phyloP scores from a whole-genome alignment of 2,797 vertebrate species.

The Tachyglossus aculeatus region DNA sequence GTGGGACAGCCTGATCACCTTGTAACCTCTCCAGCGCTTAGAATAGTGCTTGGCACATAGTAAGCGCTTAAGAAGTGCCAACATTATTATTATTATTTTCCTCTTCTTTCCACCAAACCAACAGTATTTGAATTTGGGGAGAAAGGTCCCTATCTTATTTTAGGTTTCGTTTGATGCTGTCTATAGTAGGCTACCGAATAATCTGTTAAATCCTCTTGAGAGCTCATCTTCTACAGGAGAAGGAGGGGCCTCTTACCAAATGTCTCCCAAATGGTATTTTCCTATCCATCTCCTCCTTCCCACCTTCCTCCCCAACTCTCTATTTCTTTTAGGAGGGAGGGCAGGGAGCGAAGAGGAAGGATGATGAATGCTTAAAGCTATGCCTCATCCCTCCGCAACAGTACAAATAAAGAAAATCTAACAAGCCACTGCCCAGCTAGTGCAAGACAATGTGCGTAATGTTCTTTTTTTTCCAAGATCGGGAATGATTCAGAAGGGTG shows the following conservation, averaged over 20 bases:
- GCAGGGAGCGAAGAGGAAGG: background rate
- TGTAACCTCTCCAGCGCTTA: no score
- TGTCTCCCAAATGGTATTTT: background rate
- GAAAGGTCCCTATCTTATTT: background rate
- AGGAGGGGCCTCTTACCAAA: background rate
- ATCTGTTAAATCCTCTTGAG: no score
- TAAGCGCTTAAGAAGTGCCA: no score
- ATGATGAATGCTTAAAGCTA: background rate
- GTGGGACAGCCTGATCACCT: no score
- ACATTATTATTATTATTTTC: background rate
- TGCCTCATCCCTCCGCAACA: background rate
- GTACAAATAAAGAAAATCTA: background rate
- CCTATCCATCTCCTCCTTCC: background rate
- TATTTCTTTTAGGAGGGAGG: background rate
- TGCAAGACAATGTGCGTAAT: rapidly evolving
- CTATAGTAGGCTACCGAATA: no score
- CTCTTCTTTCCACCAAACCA: background rate
- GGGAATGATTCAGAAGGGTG: no score
- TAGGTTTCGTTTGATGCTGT: background rate
- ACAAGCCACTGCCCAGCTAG: background rate
- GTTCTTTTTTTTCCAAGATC: rapidly evolving
- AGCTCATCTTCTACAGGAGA: no score
- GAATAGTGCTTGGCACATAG: no score
- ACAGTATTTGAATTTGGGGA: background rate
- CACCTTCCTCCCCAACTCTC: background rate